These are phyloP conservation scores for Aix galericulata DNA, from an alignment of 2,113 vertebrate species.

Conservation along the genomic window DNA sequence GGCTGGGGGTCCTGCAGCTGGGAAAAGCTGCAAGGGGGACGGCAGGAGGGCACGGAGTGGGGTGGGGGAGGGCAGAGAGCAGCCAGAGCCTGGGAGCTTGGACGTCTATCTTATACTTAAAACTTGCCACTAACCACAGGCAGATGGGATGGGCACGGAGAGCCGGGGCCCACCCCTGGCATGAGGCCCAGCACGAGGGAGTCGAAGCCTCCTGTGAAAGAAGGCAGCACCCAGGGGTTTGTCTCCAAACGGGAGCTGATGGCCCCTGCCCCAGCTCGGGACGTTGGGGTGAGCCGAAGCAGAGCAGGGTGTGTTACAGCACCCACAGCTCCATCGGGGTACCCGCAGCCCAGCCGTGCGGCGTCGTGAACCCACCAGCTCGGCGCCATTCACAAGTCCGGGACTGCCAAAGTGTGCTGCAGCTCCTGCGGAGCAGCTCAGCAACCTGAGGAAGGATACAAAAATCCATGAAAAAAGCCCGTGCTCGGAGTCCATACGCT, in stretches of 20 bases:
- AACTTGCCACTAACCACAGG: neutral
- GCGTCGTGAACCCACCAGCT: neutral
- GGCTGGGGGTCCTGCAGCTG: neutral
- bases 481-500: neutral
- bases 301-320: neutral
- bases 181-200: neutral
- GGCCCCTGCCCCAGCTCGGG: neutral
- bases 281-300: neutral
- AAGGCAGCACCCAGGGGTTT: neutral
- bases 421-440: neutral
- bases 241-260: neutral
- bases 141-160: slow-evolving; percentile 17
- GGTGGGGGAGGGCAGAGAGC: neutral
- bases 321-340: neutral
- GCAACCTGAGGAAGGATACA: neutral
- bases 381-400: neutral
- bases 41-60: neutral
- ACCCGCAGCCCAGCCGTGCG: neutral
- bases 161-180: neutral
- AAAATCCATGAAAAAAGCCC: neutral
- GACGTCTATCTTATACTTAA: neutral
- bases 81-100: neutral
- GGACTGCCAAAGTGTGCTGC: neutral
- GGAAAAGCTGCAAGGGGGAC: neutral
- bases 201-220: neutral